Evolutionary conservation across 1,140 invertebrate species (phyloP).

Genomic region (Archivesica marissinica): DNA sequence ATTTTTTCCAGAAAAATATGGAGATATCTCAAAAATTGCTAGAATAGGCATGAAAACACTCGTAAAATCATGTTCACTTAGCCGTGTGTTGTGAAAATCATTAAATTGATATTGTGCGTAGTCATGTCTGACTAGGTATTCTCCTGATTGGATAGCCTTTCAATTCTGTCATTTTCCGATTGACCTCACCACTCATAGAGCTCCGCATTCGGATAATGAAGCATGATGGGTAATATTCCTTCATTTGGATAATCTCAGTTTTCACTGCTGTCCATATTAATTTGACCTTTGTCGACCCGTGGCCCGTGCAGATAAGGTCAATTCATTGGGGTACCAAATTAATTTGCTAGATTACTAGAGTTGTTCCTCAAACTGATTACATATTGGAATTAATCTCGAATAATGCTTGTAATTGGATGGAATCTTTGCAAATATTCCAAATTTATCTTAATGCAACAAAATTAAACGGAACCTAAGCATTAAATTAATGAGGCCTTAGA

Average conservation of each 20-base stretch:
- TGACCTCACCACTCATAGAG: slow-evolving; percentile 4
- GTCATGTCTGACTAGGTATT: slow-evolving; percentile 21
- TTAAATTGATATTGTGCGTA: slow-evolving; percentile 58
- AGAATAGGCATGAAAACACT: slow-evolving; percentile 55
- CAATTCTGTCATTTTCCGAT: slow-evolving; percentile 58
- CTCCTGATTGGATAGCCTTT: slow-evolving; percentile 56
- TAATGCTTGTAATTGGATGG: slow-evolving; percentile 17
- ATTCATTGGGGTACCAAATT: slow-evolving; percentile 22
- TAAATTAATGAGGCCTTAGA: no score
- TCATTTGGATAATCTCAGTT: slow-evolving; percentile 49
- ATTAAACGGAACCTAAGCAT: no score
- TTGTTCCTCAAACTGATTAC: neutral
- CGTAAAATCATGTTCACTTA: slow-evolving; percentile 52
- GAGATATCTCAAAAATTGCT: slow-evolving; percentile 24
- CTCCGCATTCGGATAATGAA: slow-evolving; percentile 34
- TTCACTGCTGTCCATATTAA: slow-evolving; percentile 48
- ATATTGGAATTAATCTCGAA: slow-evolving; percentile 16
- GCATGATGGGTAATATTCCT: slow-evolving; percentile 52
- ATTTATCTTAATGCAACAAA: no score
- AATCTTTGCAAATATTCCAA: no score
- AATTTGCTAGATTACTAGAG: slow-evolving; percentile 45
- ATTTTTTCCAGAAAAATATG: slow-evolving; percentile 1
- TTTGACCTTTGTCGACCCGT: slow-evolving; percentile 53
- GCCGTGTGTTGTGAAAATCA: slow-evolving; percentile 30
- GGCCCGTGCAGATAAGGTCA: neutral